Conservation (phyloP, 2,113 vertebrate genomes). For the Corapipo altera region DNA sequence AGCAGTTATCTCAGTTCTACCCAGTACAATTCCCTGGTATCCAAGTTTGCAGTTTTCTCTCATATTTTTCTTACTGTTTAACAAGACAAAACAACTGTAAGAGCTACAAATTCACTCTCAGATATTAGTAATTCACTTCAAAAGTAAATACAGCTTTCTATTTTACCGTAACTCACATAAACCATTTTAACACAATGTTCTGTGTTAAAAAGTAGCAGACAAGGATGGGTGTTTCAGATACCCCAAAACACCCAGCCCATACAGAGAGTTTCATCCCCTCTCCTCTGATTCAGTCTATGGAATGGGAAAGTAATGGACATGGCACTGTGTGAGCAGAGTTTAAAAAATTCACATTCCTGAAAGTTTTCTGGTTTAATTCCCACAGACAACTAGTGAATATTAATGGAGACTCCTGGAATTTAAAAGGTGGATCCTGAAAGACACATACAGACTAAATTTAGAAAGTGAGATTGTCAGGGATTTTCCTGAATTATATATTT, state of each 20-base stretch:
- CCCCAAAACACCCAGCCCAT: neutral
- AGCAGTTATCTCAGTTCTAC: neutral
- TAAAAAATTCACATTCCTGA: neutral
- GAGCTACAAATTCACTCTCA: neutral
- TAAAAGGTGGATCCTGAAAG: neutral
- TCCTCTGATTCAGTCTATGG: neutral
- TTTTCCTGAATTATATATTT: neutral
- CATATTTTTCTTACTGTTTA: neutral
- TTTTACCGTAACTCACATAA: neutral
- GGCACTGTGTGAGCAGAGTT: neutral
- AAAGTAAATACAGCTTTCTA: neutral
- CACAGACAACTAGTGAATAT: neutral
- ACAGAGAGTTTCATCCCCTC: neutral
- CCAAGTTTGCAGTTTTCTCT: neutral
- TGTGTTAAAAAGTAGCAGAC: neutral
- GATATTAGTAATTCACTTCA: neutral
- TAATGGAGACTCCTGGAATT: neutral
- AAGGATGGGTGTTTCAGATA: neutral
- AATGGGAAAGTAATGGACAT: neutral
- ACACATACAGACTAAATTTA: neutral
- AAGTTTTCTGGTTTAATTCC: neutral
- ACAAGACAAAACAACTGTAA: neutral
- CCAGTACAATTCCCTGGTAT: neutral
- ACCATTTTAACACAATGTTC: neutral
- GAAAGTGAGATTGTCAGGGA: neutral